Conservation (phyloP, 1,140 invertebrate species). For the Tetraneura akinire region DNA sequence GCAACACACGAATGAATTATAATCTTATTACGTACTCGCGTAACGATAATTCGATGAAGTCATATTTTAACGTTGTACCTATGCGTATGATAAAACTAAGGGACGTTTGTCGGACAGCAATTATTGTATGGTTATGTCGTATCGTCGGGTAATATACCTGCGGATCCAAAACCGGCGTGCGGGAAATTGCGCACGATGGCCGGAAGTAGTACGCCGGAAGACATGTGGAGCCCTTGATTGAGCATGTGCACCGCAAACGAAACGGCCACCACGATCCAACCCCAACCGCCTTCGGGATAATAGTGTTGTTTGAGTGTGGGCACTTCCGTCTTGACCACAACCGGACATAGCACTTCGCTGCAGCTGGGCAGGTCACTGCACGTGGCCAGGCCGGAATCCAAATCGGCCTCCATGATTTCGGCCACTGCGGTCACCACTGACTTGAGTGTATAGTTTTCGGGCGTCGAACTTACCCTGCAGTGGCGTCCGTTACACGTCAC, state of each 20-base stretch:
- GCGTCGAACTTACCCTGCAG: not conserved
- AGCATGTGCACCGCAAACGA: conserved; percentile 63
- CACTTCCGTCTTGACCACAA: conserved; percentile 52
- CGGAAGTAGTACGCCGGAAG: conserved; percentile 59
- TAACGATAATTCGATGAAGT: too few relatives aligned
- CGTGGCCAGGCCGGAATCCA: conserved; percentile 56
- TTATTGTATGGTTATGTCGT: too few relatives aligned
- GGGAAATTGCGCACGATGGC: conserved; percentile 55
- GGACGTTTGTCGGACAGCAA: too few relatives aligned
- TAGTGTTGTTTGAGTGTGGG: conserved; percentile 64
- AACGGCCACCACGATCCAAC: conserved; percentile 65
- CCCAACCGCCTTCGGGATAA: too few relatives aligned
- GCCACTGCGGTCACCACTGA: too few relatives aligned
- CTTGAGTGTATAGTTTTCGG: too few relatives aligned
- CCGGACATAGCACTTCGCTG: conserved; percentile 55
- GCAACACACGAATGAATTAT: too few relatives aligned
- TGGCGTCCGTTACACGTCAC: not conserved
- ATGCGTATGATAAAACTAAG: too few relatives aligned
- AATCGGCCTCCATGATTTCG: conserved; percentile 37
- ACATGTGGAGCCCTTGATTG: conserved; percentile 61
- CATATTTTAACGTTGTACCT: too few relatives aligned
- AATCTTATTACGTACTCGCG: too few relatives aligned
- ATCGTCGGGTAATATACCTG: conserved; percentile 55
- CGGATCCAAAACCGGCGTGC: conserved; percentile 51
- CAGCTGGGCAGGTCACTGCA: conserved; percentile 56